Conservation (phyloP, 2,888 invertebrate species). For the Mesorhabditis belari region DNA sequence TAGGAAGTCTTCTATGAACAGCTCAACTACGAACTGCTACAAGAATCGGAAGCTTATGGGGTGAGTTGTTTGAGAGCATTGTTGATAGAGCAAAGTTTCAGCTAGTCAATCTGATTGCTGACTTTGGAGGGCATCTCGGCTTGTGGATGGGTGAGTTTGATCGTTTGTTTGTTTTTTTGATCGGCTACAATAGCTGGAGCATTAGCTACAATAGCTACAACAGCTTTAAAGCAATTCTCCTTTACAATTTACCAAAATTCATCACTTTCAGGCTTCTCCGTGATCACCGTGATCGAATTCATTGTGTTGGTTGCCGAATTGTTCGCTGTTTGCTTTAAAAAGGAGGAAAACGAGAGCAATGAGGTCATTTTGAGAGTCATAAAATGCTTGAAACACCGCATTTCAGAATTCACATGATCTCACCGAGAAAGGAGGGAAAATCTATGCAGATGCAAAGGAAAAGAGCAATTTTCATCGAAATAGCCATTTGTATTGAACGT, state of each 20-base stretch:
- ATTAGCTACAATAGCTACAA: too few species aligned
- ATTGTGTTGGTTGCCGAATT: conserved; percentile 33
- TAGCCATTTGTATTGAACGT: too few species aligned
- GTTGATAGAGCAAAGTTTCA: too few species aligned
- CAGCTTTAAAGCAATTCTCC: too few species aligned
- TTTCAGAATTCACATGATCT: too few species aligned
- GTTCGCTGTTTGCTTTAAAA: conserved; percentile 13
- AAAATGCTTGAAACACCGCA: too few species aligned
- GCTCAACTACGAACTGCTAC: conserved; percentile 10
- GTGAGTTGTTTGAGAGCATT: conserved; percentile 1
- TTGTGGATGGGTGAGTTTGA: background rate
- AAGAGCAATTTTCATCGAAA: too few species aligned
- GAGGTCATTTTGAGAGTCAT: too few species aligned
- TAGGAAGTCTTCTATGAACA: conserved; percentile 10
- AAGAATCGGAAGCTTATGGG: conserved; percentile 11
- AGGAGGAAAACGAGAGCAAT: background rate
- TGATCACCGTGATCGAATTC: conserved; percentile 48
- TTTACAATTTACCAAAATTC: background rate
- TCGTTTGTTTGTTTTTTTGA: too few species aligned
- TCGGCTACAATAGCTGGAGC: too few species aligned
- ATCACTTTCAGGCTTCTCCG: conserved; percentile 28
- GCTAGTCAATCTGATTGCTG: background rate
- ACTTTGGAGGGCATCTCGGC: background rate
- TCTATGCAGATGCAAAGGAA: too few species aligned
- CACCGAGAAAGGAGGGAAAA: too few species aligned